Evolutionary conservation across 2,113 vertebrate genomes (phyloP).

Genomic region (Nibea coibor): DNA sequence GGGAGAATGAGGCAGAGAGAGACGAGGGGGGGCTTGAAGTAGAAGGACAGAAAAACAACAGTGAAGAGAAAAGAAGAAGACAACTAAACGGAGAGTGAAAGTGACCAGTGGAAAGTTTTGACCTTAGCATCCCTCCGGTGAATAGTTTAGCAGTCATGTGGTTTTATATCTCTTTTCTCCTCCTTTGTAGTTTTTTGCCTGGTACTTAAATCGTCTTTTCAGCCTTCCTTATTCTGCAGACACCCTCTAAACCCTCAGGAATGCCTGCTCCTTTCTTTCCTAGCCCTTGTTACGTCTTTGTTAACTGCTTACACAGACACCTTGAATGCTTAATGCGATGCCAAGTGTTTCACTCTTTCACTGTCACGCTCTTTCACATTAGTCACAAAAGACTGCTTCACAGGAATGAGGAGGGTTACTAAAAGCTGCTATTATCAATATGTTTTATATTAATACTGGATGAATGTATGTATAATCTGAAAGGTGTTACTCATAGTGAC

Average conservation of each 20-base stretch:
- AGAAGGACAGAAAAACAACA: background rate
- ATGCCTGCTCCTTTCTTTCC: background rate
- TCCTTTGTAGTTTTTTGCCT: background rate
- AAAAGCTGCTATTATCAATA: background rate
- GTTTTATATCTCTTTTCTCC: conserved; percentile 29
- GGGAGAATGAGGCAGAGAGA: background rate
- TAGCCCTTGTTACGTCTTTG: background rate
- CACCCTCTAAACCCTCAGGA: conserved; percentile 13
- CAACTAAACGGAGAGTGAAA: background rate
- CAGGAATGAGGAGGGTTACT: conserved; percentile 17
- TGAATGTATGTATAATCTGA: background rate
- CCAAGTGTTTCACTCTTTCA: background rate
- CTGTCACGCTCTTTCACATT: conserved; percentile 7
- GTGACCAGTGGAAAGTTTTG: conserved; percentile 42
- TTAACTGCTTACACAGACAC: conserved; percentile 7
- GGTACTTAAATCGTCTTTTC: conserved; percentile 4
- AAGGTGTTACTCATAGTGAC: background rate
- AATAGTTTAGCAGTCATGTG: conserved; percentile 25
- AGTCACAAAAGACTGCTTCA: conserved; percentile 32
- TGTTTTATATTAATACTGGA: background rate
- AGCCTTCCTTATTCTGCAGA: background rate
- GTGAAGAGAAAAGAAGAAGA: conserved; percentile 1
- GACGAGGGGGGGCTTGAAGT: background rate
- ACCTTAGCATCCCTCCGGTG: conserved; percentile 15
- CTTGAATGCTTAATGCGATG: background rate